These are phyloP conservation scores for Trichopoda pennipes DNA, from an alignment of 2,888 invertebrate genomes.

Conservation along the genomic window DNA sequence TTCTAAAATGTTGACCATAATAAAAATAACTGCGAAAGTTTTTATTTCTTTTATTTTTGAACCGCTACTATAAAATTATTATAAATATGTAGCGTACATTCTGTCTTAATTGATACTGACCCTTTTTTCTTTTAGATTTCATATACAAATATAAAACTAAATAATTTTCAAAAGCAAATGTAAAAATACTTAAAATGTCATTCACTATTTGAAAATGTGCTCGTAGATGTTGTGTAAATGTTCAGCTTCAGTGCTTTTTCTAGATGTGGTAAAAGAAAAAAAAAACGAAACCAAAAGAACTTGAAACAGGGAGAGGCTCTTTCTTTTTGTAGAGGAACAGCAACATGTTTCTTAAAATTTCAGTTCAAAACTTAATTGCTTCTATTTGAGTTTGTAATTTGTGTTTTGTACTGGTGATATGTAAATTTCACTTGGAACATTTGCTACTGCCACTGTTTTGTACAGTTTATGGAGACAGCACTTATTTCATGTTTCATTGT, in stretches of 20 bases:
- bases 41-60: background rate
- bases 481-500: constrained; percentile 26
- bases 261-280: constrained; percentile 37
- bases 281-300: constrained; percentile 6
- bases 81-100: constrained; percentile 30
- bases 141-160: constrained; percentile 28
- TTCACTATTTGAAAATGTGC: constrained; percentile 58
- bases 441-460: constrained; percentile 36
- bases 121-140: constrained; percentile 9
- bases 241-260: constrained; percentile 63
- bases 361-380: constrained; percentile 58
- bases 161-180: constrained; percentile 32
- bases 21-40: too few relatives aligned
- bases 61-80: background rate
- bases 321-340: constrained; percentile 12
- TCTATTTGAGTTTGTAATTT: constrained; percentile 31
- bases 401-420: constrained; percentile 2
- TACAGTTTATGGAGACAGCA: constrained; percentile 13
- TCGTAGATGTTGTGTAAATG: constrained; percentile 44
- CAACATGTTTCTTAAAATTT: constrained; percentile 54
- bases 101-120: constrained; percentile 14
- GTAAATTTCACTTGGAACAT: constrained; percentile 46
- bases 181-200: constrained; percentile 63
- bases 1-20: too few relatives aligned
- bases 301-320: background rate